phyloP scores from a whole-genome alignment of 2,797 vertebrate species.

The Typhlichthys eigenmanni region DNA sequence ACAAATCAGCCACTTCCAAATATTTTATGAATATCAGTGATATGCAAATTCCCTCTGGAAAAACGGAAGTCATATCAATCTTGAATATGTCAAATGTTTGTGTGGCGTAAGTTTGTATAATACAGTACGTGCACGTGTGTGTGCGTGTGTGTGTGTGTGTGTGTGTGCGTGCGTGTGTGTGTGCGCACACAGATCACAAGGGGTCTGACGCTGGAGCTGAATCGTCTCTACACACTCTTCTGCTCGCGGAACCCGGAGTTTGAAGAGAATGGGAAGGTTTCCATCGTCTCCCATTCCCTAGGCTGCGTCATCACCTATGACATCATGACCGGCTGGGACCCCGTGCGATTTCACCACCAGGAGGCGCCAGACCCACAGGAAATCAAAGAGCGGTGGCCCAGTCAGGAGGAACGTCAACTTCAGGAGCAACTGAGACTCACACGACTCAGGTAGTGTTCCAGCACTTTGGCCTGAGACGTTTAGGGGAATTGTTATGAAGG shows the following conservation, averaged over 20 bases:
- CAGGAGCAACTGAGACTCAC: conserved; percentile 88
- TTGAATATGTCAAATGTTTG: background rate
- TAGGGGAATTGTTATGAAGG: too few relatives aligned
- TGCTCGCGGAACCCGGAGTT: conserved; percentile 94
- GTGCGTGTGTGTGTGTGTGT: conserved; percentile 18
- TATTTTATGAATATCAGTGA: too few relatives aligned
- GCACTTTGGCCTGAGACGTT: too few relatives aligned
- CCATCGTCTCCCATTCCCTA: conserved; percentile 94
- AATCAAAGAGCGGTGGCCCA: conserved; percentile 77
- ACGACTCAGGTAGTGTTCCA: conserved; percentile 80
- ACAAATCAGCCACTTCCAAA: too few relatives aligned
- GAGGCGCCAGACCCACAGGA: conserved; percentile 83
- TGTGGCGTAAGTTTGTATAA: background rate
- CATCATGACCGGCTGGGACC: conserved; percentile 98
- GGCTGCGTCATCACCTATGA: conserved; percentile 97
- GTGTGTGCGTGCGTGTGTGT: conserved; percentile 15
- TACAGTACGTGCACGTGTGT: too few relatives aligned
- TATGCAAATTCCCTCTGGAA: too few relatives aligned
- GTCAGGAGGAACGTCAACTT: conserved; percentile 83
- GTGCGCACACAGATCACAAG: conserved; percentile 83
- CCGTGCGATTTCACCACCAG: conserved; percentile 85
- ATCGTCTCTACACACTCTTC: conserved; percentile 92
- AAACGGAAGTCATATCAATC: background rate
- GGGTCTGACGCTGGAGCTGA: conserved; percentile 92
- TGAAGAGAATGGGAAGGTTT: conserved; percentile 90